A percentile compares a stretch with the other conserved stretches of the same genome.
Conservation (phyloP, 2,113 vertebrate genomes). For the Heteronetta atricapilla region DNA sequence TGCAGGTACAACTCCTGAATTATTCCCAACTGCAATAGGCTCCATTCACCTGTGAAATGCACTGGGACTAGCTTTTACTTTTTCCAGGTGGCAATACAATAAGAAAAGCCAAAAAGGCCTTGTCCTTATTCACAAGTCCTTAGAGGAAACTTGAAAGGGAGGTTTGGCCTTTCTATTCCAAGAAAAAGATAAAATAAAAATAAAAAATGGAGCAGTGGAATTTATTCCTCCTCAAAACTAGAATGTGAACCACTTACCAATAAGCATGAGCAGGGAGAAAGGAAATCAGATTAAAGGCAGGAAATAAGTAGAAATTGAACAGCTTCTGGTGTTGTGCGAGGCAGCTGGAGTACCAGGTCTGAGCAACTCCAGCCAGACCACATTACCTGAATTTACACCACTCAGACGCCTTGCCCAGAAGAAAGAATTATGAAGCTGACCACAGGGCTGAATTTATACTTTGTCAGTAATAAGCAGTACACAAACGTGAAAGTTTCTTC, state of each 20-base stretch:
- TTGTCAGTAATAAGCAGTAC: background rate
- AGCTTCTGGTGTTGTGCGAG: background rate
- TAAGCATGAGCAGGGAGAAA: background rate
- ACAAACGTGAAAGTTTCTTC: background rate
- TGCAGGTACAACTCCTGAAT: background rate
- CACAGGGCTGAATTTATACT: background rate
- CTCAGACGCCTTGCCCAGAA: background rate
- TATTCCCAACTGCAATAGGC: background rate
- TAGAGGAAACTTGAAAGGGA: background rate
- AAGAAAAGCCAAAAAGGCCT: background rate
- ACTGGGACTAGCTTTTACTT: background rate
- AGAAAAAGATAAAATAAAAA: background rate
- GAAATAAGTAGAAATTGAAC: background rate
- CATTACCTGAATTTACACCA: accelerated
- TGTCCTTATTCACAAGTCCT: background rate
- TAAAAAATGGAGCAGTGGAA: background rate
- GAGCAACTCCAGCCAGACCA: background rate
- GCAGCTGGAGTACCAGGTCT: background rate
- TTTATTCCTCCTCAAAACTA: background rate
- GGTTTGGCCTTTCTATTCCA: background rate
- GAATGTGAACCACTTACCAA: background rate
- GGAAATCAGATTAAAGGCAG: background rate
- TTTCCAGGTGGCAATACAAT: background rate
- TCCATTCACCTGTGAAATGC: background rate
- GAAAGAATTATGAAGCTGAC: background rate